A percentile compares a stretch with the other conserved stretches of the same genome.
These are phyloP conservation scores for Apostichopus californicus DNA, from an alignment of 35 echinoderm and acorn worm genomes.

Conservation along the genomic window DNA sequence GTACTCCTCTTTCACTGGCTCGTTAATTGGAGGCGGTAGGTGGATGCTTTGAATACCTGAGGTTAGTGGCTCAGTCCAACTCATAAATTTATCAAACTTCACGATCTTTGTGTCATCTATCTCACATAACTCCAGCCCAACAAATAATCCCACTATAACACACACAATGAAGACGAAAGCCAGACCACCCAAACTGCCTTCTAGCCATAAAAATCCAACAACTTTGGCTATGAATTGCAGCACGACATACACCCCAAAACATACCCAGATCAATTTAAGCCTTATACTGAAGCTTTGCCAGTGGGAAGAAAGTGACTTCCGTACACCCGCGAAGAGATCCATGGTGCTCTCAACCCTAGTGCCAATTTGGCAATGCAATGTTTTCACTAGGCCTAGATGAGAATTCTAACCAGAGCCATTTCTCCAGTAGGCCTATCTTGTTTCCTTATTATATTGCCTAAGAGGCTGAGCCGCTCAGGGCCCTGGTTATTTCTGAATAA, in stretches of 20 bases:
- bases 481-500: no score
- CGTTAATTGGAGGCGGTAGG: neutral
- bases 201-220: neutral
- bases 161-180: constrained; percentile 4
- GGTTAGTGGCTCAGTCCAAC: constrained; percentile 22
- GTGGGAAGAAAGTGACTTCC: neutral
- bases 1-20: neutral
- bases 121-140: neutral
- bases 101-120: neutral
- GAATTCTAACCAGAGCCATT: no score
- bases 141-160: neutral
- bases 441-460: no score
- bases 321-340: no score
- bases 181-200: neutral
- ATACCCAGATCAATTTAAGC: constrained; percentile 10
- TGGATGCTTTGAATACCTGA: constrained; percentile 14
- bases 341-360: no score
- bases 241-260: neutral
- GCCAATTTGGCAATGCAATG: no score
- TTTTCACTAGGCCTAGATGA: no score
- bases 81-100: neutral
- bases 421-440: no score
- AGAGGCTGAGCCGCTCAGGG: no score
- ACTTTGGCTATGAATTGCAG: neutral
- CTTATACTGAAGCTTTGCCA: constrained; percentile 5